Conservation (phyloP, 2,113 vertebrate species). For the Callorhinus ursinus region DNA sequence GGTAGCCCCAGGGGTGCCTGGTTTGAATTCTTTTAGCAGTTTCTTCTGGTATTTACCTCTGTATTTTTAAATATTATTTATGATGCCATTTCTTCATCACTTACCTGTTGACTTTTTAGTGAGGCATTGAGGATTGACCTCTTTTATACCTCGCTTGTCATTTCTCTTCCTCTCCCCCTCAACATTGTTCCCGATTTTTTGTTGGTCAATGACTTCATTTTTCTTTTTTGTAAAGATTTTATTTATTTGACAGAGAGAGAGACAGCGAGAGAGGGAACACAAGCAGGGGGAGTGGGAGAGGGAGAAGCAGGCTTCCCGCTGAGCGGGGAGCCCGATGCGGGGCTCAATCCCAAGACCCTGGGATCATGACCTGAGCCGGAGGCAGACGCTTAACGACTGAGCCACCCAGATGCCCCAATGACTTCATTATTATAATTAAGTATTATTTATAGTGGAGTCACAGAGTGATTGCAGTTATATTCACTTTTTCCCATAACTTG, state of each 20-base stretch:
- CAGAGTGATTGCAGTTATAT: background rate
- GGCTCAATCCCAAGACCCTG: too few species aligned
- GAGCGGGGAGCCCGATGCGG: too few species aligned
- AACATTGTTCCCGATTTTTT: background rate
- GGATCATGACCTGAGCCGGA: too few species aligned
- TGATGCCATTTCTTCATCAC: background rate
- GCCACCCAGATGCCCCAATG: background rate
- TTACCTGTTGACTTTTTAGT: background rate
- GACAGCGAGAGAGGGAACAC: too few species aligned
- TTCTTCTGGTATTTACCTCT: background rate
- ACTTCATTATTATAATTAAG: background rate
- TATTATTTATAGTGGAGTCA: background rate
- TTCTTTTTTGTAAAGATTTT: too few species aligned
- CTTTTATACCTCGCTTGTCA: background rate
- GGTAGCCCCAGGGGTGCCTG: background rate
- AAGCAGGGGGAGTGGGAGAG: too few species aligned
- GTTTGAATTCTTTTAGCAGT: background rate
- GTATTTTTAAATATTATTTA: background rate
- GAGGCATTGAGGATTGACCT: background rate
- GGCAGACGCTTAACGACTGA: too few species aligned
- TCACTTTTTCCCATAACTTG: background rate
- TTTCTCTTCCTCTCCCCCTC: background rate
- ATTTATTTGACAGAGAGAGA: too few species aligned
- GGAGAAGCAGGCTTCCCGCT: too few species aligned
- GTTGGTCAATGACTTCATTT: background rate